Percentiles rank a stretch among this genome's conserved stretches.
Evolutionary conservation across 2,888 invertebrate species (phyloP).

Genomic region (Sinelater perroti): DNA sequence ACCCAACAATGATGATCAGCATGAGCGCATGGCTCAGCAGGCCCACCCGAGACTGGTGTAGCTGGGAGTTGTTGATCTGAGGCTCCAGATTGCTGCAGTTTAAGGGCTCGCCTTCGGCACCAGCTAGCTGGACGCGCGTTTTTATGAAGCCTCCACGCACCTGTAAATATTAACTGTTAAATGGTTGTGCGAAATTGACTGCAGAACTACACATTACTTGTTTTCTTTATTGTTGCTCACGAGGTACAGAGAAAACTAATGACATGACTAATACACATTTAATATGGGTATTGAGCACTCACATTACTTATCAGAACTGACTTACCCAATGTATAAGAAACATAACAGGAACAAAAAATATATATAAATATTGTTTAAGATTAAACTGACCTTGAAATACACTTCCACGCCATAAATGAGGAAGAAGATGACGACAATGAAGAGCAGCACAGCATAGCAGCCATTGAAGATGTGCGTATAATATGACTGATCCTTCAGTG

Average conservation of each 20-base stretch:
- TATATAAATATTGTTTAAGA: background rate
- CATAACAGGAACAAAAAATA: too few species aligned
- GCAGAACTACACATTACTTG: too few species aligned
- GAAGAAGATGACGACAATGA: conserved; percentile 91
- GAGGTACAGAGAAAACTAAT: too few species aligned
- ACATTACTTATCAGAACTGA: too few species aligned
- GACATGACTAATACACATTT: too few species aligned
- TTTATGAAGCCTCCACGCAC: conserved; percentile 85
- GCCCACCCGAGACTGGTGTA: conserved; percentile 90
- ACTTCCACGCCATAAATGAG: conserved; percentile 94
- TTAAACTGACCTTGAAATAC: conserved; percentile 80
- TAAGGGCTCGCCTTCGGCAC: conserved; percentile 46
- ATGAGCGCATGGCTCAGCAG: conserved; percentile 90
- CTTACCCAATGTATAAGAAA: too few species aligned
- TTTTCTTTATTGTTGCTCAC: too few species aligned
- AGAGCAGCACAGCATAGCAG: conserved; percentile 88
- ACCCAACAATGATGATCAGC: conserved; percentile 88
- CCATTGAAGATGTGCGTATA: conserved; percentile 91
- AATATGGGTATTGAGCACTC: too few species aligned
- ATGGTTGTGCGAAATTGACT: too few species aligned
- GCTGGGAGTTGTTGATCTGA: conserved; percentile 81
- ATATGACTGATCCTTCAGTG: conserved; percentile 69
- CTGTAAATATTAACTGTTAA: too few species aligned
- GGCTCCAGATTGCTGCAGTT: conserved; percentile 48
- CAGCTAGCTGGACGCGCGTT: conserved; percentile 56